Evolutionary conservation across 1,140 invertebrate genomes (phyloP), one percentile per base, ranked within the genome.

Genomic region (Pinna nobilis): DNA sequence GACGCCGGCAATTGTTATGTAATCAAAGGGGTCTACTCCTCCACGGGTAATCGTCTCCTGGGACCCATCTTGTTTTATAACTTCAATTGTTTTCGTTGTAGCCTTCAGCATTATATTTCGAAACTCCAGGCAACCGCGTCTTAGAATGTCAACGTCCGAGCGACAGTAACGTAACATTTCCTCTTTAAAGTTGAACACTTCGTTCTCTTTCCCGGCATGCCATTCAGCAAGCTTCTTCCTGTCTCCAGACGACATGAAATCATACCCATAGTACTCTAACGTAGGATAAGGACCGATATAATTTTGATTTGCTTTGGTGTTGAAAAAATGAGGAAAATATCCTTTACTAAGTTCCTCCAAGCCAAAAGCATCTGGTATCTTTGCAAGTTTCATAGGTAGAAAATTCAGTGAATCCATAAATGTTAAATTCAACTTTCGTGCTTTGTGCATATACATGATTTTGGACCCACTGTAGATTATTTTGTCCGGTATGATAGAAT

Each of bases 301-400:
- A 18, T 50, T 41, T 51, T 68, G 65, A 61, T 74, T 60, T 20
- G 53, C 73, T 39, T 32, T 15, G 4, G 57, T 78, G 44, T 74
- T 75, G 28, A 74, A 74, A 3, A 65, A 53, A 66, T 74, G 71
- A 3, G 76, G 71, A 53, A 78, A 78, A 28, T 70, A 78, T 2
- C 76, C 76, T 33, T 78, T 70, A 5, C n/a, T 23, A 2, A 78
- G 37, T 51, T 75, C 67, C 1, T 64, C 4, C 23, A 78, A n/a
- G 20, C 35, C 49, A 15, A 78, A 75, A n/a, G 67, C 55, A 11
- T 74, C 60, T 3, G 71, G 76, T 51, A 78, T 23, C 5, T 70
- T 50, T 0, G 63, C 51, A 1, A 78, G 28, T 37, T 61, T 49
- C 70, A 70, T 77, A 2, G 50, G 70, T 15, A 72, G 32, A 35